A percentile compares a stretch with the other conserved stretches of the same genome.
These are phyloP conservation scores for Luperina nickerlii DNA, from an alignment of 2,888 invertebrate genomes.

Conservation along the genomic window DNA sequence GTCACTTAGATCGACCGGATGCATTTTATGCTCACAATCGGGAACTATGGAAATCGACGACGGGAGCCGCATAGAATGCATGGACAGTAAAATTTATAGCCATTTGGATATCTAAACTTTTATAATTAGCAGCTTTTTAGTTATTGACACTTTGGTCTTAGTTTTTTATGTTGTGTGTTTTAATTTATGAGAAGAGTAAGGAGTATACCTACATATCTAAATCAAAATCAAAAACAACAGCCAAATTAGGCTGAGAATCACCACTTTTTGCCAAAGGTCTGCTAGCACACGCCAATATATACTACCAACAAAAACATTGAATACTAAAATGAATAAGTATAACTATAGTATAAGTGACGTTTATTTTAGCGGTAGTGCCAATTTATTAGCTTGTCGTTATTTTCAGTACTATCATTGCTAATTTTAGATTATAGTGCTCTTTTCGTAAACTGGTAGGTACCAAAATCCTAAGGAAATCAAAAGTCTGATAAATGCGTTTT, in stretches of 20 bases:
- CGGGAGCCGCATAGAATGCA: conserved; percentile 51
- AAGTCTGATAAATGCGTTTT: neutral
- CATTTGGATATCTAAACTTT: conserved; percentile 50
- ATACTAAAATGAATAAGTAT: neutral
- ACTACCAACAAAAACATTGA: neutral
- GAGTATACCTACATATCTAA: neutral
- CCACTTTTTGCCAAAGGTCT: neutral
- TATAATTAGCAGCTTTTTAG: conserved; percentile 65
- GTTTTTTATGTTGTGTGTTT: conserved; percentile 36
- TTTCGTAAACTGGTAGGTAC: too few relatives aligned
- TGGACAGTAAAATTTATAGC: conserved; percentile 62
- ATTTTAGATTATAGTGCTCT: neutral
- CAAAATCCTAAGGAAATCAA: neutral
- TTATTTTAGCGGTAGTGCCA: neutral
- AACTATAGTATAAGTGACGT: neutral
- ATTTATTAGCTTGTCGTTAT: neutral
- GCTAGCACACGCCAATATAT: neutral
- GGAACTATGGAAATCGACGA: conserved; percentile 62
- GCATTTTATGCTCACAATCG: conserved; percentile 61
- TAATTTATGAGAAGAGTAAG: conserved; percentile 5
- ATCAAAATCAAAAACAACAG: neutral
- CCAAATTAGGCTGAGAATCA: neutral
- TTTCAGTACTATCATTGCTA: neutral
- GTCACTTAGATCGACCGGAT: conserved; percentile 64
- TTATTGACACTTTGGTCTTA: conserved; percentile 57